Conservation (phyloP, 1,140 invertebrate species). For the Nephotettix cincticeps region DNA sequence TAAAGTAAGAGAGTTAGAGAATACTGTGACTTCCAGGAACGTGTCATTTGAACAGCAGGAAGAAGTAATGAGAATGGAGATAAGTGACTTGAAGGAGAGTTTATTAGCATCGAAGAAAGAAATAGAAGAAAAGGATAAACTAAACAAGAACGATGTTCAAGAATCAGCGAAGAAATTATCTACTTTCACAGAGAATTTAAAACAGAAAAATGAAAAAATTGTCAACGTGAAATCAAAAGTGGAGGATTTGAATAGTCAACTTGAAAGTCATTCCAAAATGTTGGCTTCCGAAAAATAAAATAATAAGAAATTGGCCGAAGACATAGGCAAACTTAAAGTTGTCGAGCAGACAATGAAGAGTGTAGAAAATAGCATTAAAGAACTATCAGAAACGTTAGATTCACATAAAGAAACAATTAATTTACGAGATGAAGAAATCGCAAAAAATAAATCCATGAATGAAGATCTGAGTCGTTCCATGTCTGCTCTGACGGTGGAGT, state of each 20-base stretch:
- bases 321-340: not conserved
- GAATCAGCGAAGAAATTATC: conserved; percentile 49
- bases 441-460: too few relatives aligned
- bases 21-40: conserved; percentile 15
- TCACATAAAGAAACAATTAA: too few relatives aligned
- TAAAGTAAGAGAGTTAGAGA: conserved; percentile 31
- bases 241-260: conserved; percentile 44
- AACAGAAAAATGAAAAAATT: conserved; percentile 48
- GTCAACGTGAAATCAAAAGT: conserved; percentile 43
- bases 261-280: not conserved
- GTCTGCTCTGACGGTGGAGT: not conserved
- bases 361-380: too few relatives aligned
- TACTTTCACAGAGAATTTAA: conserved; percentile 53
- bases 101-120: conserved; percentile 32
- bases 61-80: conserved; percentile 51
- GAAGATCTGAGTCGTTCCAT: not conserved
- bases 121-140: conserved; percentile 33
- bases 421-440: too few relatives aligned
- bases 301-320: not conserved
- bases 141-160: conserved; percentile 36
- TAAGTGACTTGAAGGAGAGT: conserved; percentile 44
- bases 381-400: too few relatives aligned
- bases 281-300: not conserved
- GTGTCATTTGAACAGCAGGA: conserved; percentile 36
- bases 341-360: too few relatives aligned